Conservation (phyloP, 2,113 vertebrate species). For the Pluvianellus socialis region DNA sequence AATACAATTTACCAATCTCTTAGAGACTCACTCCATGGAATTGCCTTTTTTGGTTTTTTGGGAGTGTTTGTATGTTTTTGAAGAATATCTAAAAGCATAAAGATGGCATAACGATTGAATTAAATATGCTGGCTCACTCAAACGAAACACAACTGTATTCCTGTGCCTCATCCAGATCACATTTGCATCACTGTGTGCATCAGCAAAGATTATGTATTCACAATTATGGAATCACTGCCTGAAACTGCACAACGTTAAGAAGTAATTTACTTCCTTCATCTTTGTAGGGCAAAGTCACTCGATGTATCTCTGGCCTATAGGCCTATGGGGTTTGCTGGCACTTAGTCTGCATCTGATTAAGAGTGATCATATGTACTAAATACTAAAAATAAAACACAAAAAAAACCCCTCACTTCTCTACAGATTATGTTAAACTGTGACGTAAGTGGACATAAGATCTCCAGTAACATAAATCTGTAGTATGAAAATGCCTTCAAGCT, state of each 20-base stretch:
- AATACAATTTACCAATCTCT: neutral
- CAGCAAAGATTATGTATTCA: neutral
- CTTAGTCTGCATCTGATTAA: neutral
- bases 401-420: neutral
- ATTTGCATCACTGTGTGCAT: neutral
- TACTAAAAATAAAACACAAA: neutral
- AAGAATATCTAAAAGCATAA: neutral
- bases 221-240: neutral
- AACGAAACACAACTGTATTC: neutral
- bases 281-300: neutral
- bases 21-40: neutral
- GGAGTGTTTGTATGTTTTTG: neutral
- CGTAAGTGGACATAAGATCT: neutral
- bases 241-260: neutral
- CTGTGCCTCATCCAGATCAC: neutral
- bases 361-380: neutral
- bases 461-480: neutral
- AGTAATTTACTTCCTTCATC: neutral
- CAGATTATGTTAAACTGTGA: neutral
- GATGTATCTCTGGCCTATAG: neutral
- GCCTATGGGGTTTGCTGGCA: neutral
- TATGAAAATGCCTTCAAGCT: neutral
- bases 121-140: neutral
- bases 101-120: neutral
- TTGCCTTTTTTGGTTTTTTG: neutral